A percentile compares a stretch with the other conserved stretches of the same genome.
These are phyloP conservation scores for Struthidea cinerea DNA, from an alignment of 2,113 vertebrate genomes.

Conservation along the genomic window DNA sequence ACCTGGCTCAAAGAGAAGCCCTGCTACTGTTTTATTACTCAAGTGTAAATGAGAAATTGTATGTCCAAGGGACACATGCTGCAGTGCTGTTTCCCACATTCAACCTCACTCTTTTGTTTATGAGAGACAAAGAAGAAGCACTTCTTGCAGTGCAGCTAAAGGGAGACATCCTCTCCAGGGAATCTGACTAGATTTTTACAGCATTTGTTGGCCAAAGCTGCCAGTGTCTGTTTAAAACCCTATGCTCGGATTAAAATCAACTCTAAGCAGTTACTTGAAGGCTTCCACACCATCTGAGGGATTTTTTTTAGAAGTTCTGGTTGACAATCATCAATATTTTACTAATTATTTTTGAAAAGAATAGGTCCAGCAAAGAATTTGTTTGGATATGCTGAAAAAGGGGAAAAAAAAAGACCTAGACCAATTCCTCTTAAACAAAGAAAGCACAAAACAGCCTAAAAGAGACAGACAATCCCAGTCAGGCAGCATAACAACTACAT, in stretches of 20 bases:
- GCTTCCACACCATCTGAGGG: not conserved
- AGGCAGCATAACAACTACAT: not conserved
- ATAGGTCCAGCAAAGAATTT: not conserved
- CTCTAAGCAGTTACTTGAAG: not conserved
- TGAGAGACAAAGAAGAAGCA: not conserved
- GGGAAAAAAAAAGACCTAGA: rapidly evolving
- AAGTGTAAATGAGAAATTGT: not conserved
- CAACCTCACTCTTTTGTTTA: not conserved
- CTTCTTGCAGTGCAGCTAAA: not conserved
- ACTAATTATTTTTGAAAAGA: not conserved
- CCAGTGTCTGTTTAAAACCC: not conserved
- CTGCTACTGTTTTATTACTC: not conserved
- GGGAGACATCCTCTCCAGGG: not conserved
- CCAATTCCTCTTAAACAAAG: not conserved
- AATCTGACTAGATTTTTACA: not conserved
- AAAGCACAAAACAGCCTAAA: not conserved
- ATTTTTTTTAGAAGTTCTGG: not conserved
- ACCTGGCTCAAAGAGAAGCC: not conserved
- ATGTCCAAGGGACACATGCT: not conserved
- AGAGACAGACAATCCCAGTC: not conserved
- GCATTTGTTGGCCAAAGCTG: not conserved
- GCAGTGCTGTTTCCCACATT: not conserved
- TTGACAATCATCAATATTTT: not conserved
- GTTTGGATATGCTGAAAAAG: not conserved
- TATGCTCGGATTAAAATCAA: not conserved